These are phyloP conservation scores for Neopelma chrysocephalum DNA, from an alignment of 2,797 vertebrate genomes.

Conservation along the genomic window DNA sequence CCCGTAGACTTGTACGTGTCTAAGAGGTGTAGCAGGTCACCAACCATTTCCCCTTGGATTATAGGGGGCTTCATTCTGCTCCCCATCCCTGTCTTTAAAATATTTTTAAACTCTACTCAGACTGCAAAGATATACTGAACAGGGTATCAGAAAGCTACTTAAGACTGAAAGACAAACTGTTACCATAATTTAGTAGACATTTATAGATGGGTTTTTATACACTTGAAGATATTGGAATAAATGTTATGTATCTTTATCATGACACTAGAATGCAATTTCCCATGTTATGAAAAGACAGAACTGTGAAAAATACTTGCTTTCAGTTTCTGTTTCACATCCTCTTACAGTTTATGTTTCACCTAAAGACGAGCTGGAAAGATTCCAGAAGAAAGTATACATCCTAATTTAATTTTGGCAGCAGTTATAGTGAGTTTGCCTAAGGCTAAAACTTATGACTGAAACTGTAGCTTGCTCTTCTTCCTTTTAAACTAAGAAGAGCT, in stretches of 20 bases:
- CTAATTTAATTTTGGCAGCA: conserved; percentile 52
- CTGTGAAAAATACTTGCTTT: conserved; percentile 5
- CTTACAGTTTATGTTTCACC: not conserved
- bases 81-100: not conserved
- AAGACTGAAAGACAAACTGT: not conserved
- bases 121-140: not conserved
- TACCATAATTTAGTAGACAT: not conserved
- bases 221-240: not conserved
- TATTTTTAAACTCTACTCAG: not conserved
- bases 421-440: not conserved
- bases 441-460: not conserved
- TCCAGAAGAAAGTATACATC: conserved; percentile 5
- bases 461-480: not conserved
- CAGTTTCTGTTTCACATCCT: not conserved
- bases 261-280: not conserved
- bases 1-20: accelerated
- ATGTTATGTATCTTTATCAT: not conserved
- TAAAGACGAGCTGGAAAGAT: conserved; percentile 34
- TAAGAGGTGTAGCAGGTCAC: not conserved
- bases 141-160: not conserved
- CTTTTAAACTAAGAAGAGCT: not conserved
- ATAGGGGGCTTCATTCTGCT: not conserved
- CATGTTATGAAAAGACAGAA: not conserved
- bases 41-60: not conserved
- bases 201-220: not conserved